Base-by-base conservation (phyloP, 2,113 vertebrate genomes). In the Ctenomys sociabilis region DNA sequence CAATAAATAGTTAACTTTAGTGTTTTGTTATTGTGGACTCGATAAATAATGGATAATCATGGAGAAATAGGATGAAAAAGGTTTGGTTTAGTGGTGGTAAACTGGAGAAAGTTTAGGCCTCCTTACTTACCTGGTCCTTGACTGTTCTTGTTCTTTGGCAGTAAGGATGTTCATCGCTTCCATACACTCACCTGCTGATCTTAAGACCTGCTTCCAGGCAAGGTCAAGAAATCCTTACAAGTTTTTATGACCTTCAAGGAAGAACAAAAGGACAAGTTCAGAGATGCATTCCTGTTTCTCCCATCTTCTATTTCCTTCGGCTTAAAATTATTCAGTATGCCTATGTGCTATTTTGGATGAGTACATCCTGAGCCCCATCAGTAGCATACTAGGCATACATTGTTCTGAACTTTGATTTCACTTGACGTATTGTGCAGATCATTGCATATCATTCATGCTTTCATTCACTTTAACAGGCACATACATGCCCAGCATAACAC, bases 401-500 rank as follows among this genome's bases (percentile, higher is more conserved):
- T 54, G 1, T 75, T 78, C 66, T 80, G 52, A 16, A n/a, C 14
- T 28, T 83, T 59, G 19, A 10, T 89, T 63, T 78, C 59, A 54
- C 66, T 12, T n/a, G 28, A 28, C 87, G 28, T 52, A 43, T 24
- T 68, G 52, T 43, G 28, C 28, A 72, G 64, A 8, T 24, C 22
- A 22, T 80, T 87, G n/a, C 4, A 0, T n/a, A 19, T 21, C 68
- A 57, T 52, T 80, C 52, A 30, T 7, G 28, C 30, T n/a, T 83
- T 73, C 70, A 7, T 66, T 72, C 61, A 40, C 91, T 63, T 73
- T 37, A 45, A 59, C 45, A 73, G 64, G 2, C n/a, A n/a, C 17
- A 3, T 59, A 11, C 5, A 1, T 30, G 40, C 10, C 13, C 1
- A 2, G 37, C 57, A 52, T 2, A 54, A 4, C 14, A 24, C 40